Base-by-base conservation (phyloP, 2,797 vertebrate genomes). In the Distichodus sexfasciatus region DNA sequence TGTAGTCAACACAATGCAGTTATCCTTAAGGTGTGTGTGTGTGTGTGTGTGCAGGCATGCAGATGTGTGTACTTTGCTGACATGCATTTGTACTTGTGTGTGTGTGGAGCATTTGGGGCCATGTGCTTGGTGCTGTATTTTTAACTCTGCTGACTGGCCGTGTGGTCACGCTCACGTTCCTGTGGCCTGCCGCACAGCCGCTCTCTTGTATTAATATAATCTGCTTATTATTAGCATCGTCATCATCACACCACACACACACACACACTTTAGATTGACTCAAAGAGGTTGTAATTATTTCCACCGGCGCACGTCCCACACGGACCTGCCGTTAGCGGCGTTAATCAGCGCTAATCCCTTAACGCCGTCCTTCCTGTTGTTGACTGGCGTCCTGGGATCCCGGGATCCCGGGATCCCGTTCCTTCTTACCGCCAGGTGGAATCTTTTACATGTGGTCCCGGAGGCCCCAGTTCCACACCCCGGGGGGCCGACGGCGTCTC, bases 61-160 rank as follows among this genome's bases (percentile, higher is more conserved):
- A n/a, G n/a, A n/a, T n/a, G n/a, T 76, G 33, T 63, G 50, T 61
- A 59, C 58, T 62, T 57, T 57, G 82, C 68, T 86, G 87, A 88
- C 88, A 76, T 72, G 88, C 79, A 74, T 88, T 88, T 88, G 76
- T 87, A 89, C 88, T 77, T 84, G 29, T 35, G 61, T 74, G 58
- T 67, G 68, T 44, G 48, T 76, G 66, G 46, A 44, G 65, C 66
- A 17, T 61, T 66, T 82, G 55, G 64, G 54, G 70, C 74, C 86
- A 84, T 82, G 82, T 83, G 81, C 79, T 24, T 17, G 46, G 63
- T 55, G 61, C 43, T 36, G 55, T 85, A 84, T 85, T 78, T 82
- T 76, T 81, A 65, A 80, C 81, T 80, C 73, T 91, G 88, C 90
- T 90, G 88, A 90, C 85, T 81, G 63, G 78, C 76, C 48, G 58